Base-by-base conservation (phyloP, 2,888 invertebrate genomes). In the Callosobruchus maculatus region DNA sequence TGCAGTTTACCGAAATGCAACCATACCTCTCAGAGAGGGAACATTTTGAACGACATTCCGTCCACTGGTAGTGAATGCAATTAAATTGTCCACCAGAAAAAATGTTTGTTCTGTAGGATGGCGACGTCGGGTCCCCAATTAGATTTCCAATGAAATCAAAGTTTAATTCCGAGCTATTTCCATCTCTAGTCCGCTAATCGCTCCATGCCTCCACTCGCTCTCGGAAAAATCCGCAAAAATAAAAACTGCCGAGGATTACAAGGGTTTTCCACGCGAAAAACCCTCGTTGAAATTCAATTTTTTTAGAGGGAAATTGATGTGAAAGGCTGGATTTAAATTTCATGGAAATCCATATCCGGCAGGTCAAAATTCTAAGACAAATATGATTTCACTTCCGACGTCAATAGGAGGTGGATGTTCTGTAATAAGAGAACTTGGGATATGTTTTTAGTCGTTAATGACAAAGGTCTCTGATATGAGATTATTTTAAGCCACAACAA, bases 61-160 rank as follows among this genome's bases (percentile, higher is more conserved):
- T 49, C 13, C 49, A 7, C 49, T 49, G 49, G 49, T 49, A 49
- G 18, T 13, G 49, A 49, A 13, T 18, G 49, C 31, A 30, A 71
- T 71, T 71, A 71, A 30, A 26, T 31, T 26, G 20, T 31, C 71
- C 68, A n/a, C 68, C 20, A 71, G n/a, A 71, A 26, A 31, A 71
- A 71, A 71, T 71, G 30, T 71, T 71, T 71, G 31, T 70, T n/a
- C 20, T 68, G 21, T 68, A 30, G 71, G 49, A 49, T 18, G 49
- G 7, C 49, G 49, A 49, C 49, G 49, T 49, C 49, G 49, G 13
- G 49, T 30, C 49, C 13, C 13, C 49, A 49, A 49, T 49, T 49
- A 49, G 49, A 49, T 49, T 49, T 49, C 49, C 49, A 49, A 49
- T 49, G 49, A 49, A 49, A 49, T 49, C 49, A 49, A 49, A 49